These are phyloP conservation scores for Biston stratarius DNA, from an alignment of 2,888 invertebrate species.

Conservation along the genomic window DNA sequence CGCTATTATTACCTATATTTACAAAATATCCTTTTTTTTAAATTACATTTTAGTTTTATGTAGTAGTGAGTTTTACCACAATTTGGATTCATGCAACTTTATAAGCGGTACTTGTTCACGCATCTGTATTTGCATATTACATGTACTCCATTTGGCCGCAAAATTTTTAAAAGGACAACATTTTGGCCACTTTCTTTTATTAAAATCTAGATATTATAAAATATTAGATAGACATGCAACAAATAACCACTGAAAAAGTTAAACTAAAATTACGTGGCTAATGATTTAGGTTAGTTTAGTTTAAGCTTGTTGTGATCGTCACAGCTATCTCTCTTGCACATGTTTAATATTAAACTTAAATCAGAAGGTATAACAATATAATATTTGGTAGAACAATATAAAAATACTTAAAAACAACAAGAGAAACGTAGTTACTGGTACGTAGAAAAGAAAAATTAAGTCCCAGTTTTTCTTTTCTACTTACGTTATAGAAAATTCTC, in stretches of 20 bases:
- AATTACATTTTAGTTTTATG: conserved; percentile 73
- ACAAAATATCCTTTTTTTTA: conserved; percentile 82
- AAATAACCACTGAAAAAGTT: background rate
- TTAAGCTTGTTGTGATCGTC: too few species aligned
- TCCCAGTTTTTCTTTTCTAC: too few species aligned
- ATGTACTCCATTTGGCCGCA: conserved; percentile 49
- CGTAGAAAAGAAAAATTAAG: too few species aligned
- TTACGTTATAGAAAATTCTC: too few species aligned
- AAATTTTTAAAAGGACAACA: conserved; percentile 40
- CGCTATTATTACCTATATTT: conserved; percentile 72
- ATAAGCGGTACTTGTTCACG: background rate
- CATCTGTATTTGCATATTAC: background rate
- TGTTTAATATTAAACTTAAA: too few species aligned
- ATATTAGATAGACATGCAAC: background rate
- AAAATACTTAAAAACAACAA: too few species aligned
- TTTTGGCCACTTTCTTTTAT: conserved; percentile 50
- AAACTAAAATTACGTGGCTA: too few species aligned
- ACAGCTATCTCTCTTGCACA: too few species aligned
- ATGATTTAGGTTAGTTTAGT: too few species aligned
- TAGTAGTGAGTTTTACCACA: conserved; percentile 56
- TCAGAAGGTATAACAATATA: too few species aligned
- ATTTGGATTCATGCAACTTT: conserved; percentile 63
- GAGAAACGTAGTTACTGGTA: too few species aligned
- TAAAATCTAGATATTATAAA: conserved; percentile 2
- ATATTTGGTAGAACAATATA: too few species aligned